Conservation (phyloP, 2,113 vertebrate genomes). For the Albula glossodonta region DNA sequence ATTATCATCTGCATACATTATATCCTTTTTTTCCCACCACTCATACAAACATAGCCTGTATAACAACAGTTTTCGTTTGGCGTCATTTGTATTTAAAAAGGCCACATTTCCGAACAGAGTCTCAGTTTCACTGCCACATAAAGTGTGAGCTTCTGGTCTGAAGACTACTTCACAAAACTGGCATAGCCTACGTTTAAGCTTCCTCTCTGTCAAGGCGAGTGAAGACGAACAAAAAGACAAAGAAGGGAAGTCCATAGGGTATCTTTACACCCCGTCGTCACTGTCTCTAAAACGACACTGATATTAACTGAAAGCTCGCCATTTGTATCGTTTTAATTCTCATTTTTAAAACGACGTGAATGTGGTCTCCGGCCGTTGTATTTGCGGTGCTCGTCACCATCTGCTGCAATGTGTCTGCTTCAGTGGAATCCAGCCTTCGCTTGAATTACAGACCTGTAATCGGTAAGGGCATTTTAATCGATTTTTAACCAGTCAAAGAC, state of each 20-base stretch:
- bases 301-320: neutral
- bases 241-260: neutral
- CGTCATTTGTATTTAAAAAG: no score
- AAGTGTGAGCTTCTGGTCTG: neutral
- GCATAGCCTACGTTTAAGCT: neutral
- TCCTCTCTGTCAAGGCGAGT: neutral
- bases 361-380: slow-evolving; percentile 54
- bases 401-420: slow-evolving; percentile 30
- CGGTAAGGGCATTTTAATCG: slow-evolving; percentile 53
- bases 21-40: no score
- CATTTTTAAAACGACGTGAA: slow-evolving; percentile 37
- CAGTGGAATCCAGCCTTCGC: slow-evolving; percentile 38
- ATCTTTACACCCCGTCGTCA: neutral
- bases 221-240: no score
- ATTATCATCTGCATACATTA: no score
- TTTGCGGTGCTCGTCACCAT: slow-evolving; percentile 52
- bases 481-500: neutral
- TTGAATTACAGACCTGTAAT: slow-evolving; percentile 64
- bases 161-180: neutral
- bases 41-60: no score
- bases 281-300: neutral
- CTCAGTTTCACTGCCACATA: neutral
- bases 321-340: neutral
- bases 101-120: no score
- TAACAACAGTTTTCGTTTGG: no score